phyloP scores from a whole-genome alignment of 2,888 invertebrate species.

The Spodoptera exigua region DNA sequence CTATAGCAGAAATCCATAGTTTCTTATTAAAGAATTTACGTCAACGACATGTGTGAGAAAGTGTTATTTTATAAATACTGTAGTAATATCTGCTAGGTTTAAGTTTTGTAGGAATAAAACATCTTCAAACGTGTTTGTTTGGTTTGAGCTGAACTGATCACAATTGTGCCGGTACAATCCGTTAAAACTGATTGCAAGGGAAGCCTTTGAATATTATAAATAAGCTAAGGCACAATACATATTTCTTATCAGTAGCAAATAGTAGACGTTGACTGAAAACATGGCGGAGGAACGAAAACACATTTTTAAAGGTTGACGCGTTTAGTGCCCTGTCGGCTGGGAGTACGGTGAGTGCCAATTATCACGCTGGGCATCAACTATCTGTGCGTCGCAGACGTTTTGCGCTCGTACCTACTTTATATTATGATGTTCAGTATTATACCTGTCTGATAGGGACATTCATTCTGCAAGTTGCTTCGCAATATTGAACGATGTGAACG shows the following conservation, averaged over 20 bases:
- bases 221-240: conserved; percentile 51
- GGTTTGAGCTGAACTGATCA: conserved; percentile 9
- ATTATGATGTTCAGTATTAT: conserved; percentile 15
- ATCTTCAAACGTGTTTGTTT: conserved; percentile 1
- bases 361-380: conserved; percentile 32
- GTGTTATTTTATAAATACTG: not conserved
- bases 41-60: conserved; percentile 1
- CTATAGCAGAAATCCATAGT: conserved; percentile 5
- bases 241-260: conserved; percentile 49
- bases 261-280: conserved; percentile 38
- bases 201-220: conserved; percentile 39
- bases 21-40: not conserved
- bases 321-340: conserved; percentile 37
- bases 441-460: conserved; percentile 7
- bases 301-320: conserved; percentile 39
- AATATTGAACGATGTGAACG: conserved; percentile 7
- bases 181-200: conserved; percentile 30
- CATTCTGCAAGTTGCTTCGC: not conserved
- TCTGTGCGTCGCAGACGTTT: conserved; percentile 33
- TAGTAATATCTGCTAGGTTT: conserved; percentile 6
- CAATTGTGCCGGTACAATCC: conserved; percentile 11
- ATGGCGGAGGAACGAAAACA: conserved; percentile 32
- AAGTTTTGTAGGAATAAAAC: conserved; percentile 8
- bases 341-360: conserved; percentile 45
- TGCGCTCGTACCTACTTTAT: conserved; percentile 13